Base-by-base conservation (phyloP, 2,113 vertebrate genomes). In the Eulemur rufifrons region DNA sequence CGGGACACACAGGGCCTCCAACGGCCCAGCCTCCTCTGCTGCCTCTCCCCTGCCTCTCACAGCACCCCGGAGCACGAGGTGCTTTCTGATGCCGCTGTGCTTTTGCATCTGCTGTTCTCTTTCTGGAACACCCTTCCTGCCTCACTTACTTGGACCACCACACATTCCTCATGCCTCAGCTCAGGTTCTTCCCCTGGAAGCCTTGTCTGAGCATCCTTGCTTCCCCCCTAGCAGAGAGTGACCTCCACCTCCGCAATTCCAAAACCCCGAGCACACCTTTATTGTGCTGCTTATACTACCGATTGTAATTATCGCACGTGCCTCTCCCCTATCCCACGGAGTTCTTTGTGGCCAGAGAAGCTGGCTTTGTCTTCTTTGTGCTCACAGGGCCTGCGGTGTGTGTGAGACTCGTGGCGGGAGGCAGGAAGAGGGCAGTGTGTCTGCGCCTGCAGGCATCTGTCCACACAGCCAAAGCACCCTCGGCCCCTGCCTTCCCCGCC, bases 221-320 rank as follows among this genome's bases (percentile, higher is more conserved):
- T 66, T 23, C 42, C 42, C 29, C 77, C 15, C 18, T 13, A 61
- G 54, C 12, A 13, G 45, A 13, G 2, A 37, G 61, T 23, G 47
- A 12, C n/a, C 27, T 37, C 21, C 29, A 23, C 76, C 69, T 37
- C 3, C 6, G 13, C 9, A 1, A 15, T 50, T 32, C 76, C 0
- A 45, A 21, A 21, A 20, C 39, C 45, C 56, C 8, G 21, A 45
- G 81, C 27, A 21, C 5, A 14, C 9, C 37, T 80, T 34, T 66
- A 3, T n/a, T 6, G 27, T 8, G 61, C 59, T 2, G 9, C 71
- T 39, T 3, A 54, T 34, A 7, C 3, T 0, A 3, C 4, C 21
- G 39, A 10, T 7, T 32, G 39, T 17, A 52, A 77, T 17, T 17
- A 29, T 10, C 1, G 71, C 45, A 11, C 5, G 27, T n/a, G 21